Evolutionary conservation across 2,797 vertebrate genomes (phyloP).

Genomic region (Taeniopygia guttata): DNA sequence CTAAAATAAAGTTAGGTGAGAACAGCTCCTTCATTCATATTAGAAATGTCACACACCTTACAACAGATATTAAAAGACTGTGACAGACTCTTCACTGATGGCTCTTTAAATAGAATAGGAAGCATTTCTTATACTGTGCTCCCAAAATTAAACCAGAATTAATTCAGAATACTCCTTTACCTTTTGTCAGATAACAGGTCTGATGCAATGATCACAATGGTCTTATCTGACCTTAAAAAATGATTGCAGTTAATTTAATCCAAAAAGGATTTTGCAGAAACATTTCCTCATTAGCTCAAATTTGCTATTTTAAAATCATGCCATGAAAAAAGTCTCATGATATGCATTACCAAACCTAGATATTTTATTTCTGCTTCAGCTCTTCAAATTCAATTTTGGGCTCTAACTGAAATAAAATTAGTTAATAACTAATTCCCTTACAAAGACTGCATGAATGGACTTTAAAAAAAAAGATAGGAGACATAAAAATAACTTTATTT

Average conservation of each 20-base stretch:
- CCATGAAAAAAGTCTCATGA: background rate
- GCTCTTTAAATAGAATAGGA: background rate
- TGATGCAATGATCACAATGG: background rate
- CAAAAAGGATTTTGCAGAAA: background rate
- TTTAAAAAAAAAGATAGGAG: background rate
- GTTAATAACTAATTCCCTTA: slow-evolving; percentile 4
- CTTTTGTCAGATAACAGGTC: background rate
- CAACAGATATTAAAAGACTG: background rate
- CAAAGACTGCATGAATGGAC: background rate
- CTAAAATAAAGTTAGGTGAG: background rate
- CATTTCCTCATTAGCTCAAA: background rate
- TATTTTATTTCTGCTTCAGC: background rate
- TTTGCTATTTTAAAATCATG: background rate
- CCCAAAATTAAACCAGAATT: background rate
- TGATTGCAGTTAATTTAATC: background rate
- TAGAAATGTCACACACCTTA: background rate
- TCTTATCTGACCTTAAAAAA: background rate
- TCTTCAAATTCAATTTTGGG: background rate
- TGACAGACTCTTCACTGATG: background rate
- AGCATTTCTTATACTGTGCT: background rate
- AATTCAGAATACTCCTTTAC: background rate
- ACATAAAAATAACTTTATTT: background rate
- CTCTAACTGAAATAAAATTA: background rate
- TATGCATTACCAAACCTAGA: background rate
- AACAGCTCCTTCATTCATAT: background rate